phyloP scores from a whole-genome alignment of 2,113 vertebrate species.

The Lathamus discolor region DNA sequence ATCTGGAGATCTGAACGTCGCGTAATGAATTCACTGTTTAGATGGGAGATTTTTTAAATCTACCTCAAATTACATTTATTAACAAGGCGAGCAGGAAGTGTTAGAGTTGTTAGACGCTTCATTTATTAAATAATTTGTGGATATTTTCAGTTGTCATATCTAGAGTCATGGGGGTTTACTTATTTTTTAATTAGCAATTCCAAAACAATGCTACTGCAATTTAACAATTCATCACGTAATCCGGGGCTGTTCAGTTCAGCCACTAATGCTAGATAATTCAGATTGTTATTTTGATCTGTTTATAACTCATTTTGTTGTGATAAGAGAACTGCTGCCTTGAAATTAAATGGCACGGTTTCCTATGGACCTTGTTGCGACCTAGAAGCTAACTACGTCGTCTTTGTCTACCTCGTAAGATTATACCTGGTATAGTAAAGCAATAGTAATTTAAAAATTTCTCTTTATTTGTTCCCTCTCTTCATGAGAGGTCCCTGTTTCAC shows the following conservation, averaged over 20 bases:
- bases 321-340: constrained; percentile 51
- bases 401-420: background rate
- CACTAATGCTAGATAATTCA: constrained; percentile 73
- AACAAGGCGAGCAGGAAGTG: constrained; percentile 83
- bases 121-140: constrained; percentile 87
- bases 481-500: constrained; percentile 13
- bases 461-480: constrained; percentile 33
- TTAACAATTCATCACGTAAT: constrained; percentile 79
- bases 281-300: constrained; percentile 75
- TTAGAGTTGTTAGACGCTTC: constrained; percentile 86
- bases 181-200: constrained; percentile 82
- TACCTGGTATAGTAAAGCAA: background rate
- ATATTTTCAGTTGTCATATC: constrained; percentile 86
- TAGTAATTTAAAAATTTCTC: background rate
- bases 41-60: constrained; percentile 79
- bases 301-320: constrained; percentile 73
- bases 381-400: background rate
- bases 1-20: constrained; percentile 82
- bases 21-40: constrained; percentile 84
- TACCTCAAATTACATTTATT: constrained; percentile 89
- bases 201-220: constrained; percentile 78
- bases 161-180: constrained; percentile 81
- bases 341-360: constrained; percentile 44
- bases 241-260: constrained; percentile 68
- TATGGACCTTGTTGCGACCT: constrained; percentile 35